These are phyloP conservation scores for Pelochelys cantorii DNA, from an alignment of 2,797 vertebrate genomes.

Conservation along the genomic window DNA sequence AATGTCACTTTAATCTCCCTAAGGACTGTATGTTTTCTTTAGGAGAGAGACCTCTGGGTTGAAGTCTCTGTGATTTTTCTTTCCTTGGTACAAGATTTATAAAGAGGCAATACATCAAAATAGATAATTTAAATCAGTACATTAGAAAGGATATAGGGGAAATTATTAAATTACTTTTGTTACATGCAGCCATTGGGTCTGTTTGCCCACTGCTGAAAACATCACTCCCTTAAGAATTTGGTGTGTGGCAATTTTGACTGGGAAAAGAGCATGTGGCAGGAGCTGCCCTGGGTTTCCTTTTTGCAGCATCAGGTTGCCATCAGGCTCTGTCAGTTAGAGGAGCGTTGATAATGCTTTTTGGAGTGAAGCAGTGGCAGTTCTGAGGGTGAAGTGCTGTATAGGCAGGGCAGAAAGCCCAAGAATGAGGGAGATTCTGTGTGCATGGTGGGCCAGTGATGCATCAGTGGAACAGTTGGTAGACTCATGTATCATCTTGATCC, in stretches of 20 bases:
- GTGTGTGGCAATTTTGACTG: slow-evolving; percentile 8
- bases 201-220: slow-evolving; percentile 34
- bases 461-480: background rate
- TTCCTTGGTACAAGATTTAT: background rate
- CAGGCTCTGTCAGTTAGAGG: slow-evolving; percentile 1
- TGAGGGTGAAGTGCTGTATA: background rate
- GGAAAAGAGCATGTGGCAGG: background rate
- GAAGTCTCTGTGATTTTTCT: background rate
- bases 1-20: background rate
- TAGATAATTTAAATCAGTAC: background rate
- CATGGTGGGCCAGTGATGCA: slow-evolving; percentile 16
- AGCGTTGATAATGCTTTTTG: background rate
- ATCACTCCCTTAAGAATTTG: slow-evolving; percentile 17
- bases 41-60: background rate
- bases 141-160: background rate
- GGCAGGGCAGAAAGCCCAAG: slow-evolving; percentile 18
- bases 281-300: background rate
- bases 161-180: background rate
- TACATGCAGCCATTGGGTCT: background rate
- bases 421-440: slow-evolving; percentile 14
- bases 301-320: rapidly evolving
- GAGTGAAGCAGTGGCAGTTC: background rate
- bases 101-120: background rate
- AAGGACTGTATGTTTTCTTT: slow-evolving; percentile 20
- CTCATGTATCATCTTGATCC: background rate